Evolutionary conservation across 2,797 vertebrate species (phyloP).

Genomic region (Chromis chromis): DNA sequence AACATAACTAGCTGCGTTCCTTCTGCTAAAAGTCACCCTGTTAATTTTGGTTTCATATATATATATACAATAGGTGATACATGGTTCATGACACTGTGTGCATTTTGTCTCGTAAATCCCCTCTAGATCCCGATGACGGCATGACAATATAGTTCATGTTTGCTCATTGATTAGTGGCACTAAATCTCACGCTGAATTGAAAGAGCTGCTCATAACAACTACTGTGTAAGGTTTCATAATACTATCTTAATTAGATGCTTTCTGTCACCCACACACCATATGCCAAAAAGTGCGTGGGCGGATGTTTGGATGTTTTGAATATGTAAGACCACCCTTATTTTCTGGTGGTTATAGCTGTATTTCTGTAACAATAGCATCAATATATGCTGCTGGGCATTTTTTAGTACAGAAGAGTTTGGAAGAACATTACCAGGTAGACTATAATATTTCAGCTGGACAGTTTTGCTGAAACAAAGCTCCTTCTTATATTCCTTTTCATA

Average conservation of each 20-base stretch:
- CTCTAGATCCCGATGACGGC: background rate
- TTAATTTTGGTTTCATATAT: constrained; percentile 9
- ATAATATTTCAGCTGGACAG: constrained; percentile 12
- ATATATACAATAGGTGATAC: background rate
- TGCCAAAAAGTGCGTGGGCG: constrained; percentile 70
- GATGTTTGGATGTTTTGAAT: constrained; percentile 67
- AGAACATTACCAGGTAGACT: background rate
- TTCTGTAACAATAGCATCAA: constrained; percentile 18
- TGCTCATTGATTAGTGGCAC: constrained; percentile 27
- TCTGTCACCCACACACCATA: constrained; percentile 76
- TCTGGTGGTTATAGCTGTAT: constrained; percentile 26
- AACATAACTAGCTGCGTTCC: constrained; percentile 16
- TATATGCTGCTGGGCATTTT: constrained; percentile 13
- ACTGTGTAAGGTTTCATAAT: constrained; percentile 58
- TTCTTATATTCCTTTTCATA: background rate
- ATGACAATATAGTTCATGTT: constrained; percentile 13
- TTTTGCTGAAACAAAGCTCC: constrained; percentile 9
- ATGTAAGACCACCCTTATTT: constrained; percentile 31
- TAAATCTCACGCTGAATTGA: constrained; percentile 35
- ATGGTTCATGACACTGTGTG: background rate
- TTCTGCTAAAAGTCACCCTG: background rate
- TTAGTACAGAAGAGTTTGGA: constrained; percentile 1
- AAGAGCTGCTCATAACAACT: constrained; percentile 40
- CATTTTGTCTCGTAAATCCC: background rate
- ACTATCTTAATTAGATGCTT: constrained; percentile 70